Evolutionary conservation across 30 jellyfish, hydroid and myxozoan species (phyloP).

Genomic region (Pseudorhiza aurosa): DNA sequence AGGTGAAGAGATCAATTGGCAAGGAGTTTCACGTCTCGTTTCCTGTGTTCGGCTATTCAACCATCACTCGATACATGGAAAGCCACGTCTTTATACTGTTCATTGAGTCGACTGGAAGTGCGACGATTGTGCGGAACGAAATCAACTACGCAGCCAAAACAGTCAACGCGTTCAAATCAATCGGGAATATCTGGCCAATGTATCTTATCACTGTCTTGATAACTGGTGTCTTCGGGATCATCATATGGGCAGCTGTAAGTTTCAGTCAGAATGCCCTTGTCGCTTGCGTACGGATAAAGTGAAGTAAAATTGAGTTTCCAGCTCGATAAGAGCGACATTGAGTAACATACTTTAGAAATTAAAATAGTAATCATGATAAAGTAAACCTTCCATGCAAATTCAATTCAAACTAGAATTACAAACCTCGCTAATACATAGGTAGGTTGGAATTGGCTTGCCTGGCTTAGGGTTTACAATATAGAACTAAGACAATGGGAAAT

Average conservation of each 20-base stretch:
- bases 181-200: conserved; percentile 75
- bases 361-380: too few relatives aligned
- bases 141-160: conserved; percentile 40
- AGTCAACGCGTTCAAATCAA: conserved; percentile 27
- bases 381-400: too few relatives aligned
- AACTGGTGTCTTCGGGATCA: conserved; percentile 45
- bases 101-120: conserved; percentile 74
- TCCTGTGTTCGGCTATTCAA: conserved; percentile 66
- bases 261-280: not conserved
- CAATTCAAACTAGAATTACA: too few relatives aligned
- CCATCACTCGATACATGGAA: conserved; percentile 44
- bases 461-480: too few relatives aligned
- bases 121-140: conserved; percentile 48
- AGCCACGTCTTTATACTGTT: conserved; percentile 33
- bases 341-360: too few relatives aligned
- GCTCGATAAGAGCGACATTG: too few relatives aligned
- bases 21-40: conserved; percentile 59
- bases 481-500: too few relatives aligned
- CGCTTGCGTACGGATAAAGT: too few relatives aligned
- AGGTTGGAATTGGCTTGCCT: too few relatives aligned
- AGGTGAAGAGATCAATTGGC: conserved; percentile 54
- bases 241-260: conserved; percentile 76
- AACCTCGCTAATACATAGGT: too few relatives aligned
- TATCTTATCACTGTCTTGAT: conserved; percentile 28
- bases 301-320: too few relatives aligned